phyloP scores from a whole-genome alignment of 2,888 invertebrate species.

The Monopis laevigella region DNA sequence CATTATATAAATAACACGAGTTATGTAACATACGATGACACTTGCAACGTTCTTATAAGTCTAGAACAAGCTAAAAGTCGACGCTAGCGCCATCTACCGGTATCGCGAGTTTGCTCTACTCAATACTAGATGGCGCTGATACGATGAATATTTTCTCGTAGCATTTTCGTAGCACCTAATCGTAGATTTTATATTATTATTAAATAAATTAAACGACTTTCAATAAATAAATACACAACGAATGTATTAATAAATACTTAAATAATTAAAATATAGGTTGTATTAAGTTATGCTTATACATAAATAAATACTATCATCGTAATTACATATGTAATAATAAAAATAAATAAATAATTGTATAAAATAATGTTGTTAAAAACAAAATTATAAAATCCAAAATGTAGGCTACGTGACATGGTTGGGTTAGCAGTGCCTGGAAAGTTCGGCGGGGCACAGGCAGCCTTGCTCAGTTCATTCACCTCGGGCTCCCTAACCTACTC shows the following conservation, averaged over 20 bases:
- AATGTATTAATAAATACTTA: too few relatives aligned
- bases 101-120: slow-evolving; percentile 34
- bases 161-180: slow-evolving; percentile 3
- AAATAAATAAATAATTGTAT: too few relatives aligned
- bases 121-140: slow-evolving; percentile 54
- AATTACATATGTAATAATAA: too few relatives aligned
- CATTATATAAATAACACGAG: too few relatives aligned
- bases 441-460: slow-evolving; percentile 34
- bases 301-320: too few relatives aligned
- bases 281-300: too few relatives aligned
- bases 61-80: too few relatives aligned
- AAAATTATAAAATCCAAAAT: neutral
- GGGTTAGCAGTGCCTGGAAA: slow-evolving; percentile 30
- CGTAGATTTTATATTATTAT: neutral
- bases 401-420: slow-evolving; percentile 1
- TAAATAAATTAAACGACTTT: neutral
- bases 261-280: too few relatives aligned
- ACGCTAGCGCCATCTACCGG: slow-evolving; percentile 42
- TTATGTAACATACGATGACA: too few relatives aligned
- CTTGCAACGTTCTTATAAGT: too few relatives aligned
- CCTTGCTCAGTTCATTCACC: slow-evolving; percentile 46
- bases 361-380: neutral
- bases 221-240: neutral
- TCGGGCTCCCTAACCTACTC: slow-evolving; percentile 56
- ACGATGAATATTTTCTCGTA: neutral